Percentiles rank a stretch among this genome's conserved stretches.
Conservation (phyloP, 2,113 vertebrate species). For the Apistogramma diplotaenia region DNA sequence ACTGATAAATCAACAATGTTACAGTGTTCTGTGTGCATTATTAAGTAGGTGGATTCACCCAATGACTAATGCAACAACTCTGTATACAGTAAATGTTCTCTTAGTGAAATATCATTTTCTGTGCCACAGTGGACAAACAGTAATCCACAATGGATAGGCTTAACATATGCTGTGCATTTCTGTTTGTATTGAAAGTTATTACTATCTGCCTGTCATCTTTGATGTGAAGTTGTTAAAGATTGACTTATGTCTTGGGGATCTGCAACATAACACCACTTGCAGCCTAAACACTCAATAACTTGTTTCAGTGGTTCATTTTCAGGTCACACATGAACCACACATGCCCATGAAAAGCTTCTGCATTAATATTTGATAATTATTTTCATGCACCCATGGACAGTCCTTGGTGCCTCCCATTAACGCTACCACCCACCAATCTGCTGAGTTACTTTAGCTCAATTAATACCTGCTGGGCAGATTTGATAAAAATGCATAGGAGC, state of each 20-base stretch:
- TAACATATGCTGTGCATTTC: background rate
- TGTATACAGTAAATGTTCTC: background rate
- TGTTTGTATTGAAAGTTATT: background rate
- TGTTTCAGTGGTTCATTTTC: background rate
- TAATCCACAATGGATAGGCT: background rate
- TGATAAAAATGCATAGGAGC: constrained; percentile 45
- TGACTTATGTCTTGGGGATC: background rate
- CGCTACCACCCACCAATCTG: constrained; percentile 24
- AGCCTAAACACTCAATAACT: background rate
- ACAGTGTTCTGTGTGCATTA: background rate
- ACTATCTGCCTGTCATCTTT: background rate
- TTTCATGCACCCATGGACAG: background rate
- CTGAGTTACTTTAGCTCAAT: constrained; percentile 29
- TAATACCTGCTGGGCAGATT: constrained; percentile 44
- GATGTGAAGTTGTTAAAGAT: background rate
- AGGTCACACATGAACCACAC: background rate
- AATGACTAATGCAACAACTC: background rate
- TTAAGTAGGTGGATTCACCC: background rate
- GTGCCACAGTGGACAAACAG: background rate
- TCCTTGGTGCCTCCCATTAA: background rate
- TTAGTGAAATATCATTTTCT: background rate
- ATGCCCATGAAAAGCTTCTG: background rate
- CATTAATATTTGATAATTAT: constrained; percentile 18
- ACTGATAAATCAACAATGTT: background rate
- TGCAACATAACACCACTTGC: background rate